A percentile compares a stretch with the other conserved stretches of the same genome.
These are phyloP conservation scores for Tadarida brasiliensis DNA, from an alignment of 2,797 vertebrate genomes.

Conservation along the genomic window DNA sequence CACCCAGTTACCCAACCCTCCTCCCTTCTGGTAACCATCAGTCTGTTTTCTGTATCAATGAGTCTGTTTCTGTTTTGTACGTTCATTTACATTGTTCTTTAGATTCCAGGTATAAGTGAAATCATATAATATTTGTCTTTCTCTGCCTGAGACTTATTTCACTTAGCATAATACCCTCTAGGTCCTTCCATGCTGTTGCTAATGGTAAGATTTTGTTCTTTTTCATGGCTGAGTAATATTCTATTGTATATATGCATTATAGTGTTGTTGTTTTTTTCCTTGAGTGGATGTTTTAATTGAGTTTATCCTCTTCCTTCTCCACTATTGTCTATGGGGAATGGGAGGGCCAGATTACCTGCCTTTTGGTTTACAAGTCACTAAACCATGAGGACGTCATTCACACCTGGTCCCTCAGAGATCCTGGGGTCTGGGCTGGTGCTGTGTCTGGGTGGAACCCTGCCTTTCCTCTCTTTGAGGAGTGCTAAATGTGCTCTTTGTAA, in stretches of 20 bases:
- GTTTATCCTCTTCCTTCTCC: conserved; percentile 4
- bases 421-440: background rate
- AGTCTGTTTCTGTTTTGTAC: background rate
- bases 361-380: background rate
- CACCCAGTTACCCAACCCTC: background rate
- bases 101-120: background rate
- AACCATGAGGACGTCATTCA: background rate
- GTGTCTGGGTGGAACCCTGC: background rate
- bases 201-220: background rate
- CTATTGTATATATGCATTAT: background rate
- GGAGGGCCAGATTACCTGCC: background rate
- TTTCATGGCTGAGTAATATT: background rate
- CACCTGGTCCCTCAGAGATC: background rate
- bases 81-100: background rate
- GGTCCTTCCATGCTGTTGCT: background rate
- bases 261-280: background rate
- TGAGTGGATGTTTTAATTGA: background rate
- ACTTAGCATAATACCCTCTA: background rate
- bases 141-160: background rate
- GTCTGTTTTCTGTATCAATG: background rate
- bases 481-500: background rate
- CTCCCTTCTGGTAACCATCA: background rate
- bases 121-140: background rate
- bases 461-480: background rate
- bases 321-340: background rate